Percentiles rank a stretch among this genome's conserved stretches.
These are phyloP conservation scores for Coilia nasus DNA, from an alignment of 2,797 vertebrate species.

Conservation along the genomic window DNA sequence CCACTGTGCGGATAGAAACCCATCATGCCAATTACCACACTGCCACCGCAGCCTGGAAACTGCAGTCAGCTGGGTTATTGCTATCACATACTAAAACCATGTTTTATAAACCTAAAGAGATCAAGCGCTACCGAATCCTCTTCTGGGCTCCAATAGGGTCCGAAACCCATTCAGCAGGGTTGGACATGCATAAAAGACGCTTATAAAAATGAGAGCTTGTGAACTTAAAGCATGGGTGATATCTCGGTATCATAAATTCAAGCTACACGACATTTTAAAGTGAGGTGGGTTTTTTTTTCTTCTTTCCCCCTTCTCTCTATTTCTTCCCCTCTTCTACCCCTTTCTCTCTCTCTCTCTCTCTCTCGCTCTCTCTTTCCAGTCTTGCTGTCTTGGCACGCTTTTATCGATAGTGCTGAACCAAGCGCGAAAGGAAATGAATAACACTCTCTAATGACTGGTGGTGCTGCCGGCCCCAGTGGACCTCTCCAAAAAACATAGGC, in stretches of 20 bases:
- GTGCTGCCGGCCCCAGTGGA: constrained; percentile 21
- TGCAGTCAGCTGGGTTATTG: constrained; percentile 43
- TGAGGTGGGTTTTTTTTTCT: constrained; percentile 26
- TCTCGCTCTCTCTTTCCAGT: background rate
- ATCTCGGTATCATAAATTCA: constrained; percentile 52
- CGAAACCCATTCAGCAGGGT: constrained; percentile 25
- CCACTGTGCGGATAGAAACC: background rate
- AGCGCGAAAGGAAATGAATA: constrained; percentile 38
- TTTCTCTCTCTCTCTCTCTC: background rate
- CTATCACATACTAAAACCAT: constrained; percentile 45
- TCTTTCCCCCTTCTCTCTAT: no score
- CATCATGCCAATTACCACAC: background rate
- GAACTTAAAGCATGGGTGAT: constrained; percentile 48
- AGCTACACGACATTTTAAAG: constrained; percentile 48
- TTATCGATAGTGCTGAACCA: constrained; percentile 42
- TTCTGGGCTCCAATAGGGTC: constrained; percentile 36
- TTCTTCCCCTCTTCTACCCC: background rate
- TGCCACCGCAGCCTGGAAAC: background rate
- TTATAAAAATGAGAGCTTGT: constrained; percentile 47
- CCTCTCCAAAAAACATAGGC: constrained; percentile 36
- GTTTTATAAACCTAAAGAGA: constrained; percentile 48
- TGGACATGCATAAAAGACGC: constrained; percentile 45
- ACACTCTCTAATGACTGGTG: constrained; percentile 45
- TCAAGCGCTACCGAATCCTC: constrained; percentile 40
- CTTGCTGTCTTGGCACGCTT: constrained; percentile 34